Evolutionary conservation across 1,140 invertebrate species (phyloP).

Genomic region (Tetramorium alpestre): DNA sequence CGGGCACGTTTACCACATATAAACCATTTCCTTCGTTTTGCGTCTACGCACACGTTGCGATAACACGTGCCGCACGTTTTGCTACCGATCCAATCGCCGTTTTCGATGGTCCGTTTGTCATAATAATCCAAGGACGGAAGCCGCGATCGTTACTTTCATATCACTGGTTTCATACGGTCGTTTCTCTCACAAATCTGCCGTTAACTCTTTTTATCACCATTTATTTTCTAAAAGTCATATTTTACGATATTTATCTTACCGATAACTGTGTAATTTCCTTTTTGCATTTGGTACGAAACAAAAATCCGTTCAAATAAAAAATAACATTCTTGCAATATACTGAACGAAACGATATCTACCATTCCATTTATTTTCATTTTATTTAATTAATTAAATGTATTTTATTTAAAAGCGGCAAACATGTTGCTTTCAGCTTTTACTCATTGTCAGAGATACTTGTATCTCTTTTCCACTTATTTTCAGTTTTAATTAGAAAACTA

Average conservation of each 20-base stretch:
- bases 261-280: conserved; percentile 32
- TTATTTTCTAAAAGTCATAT: conserved; percentile 37
- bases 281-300: background rate
- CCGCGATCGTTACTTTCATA: conserved; percentile 41
- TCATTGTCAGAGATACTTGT: background rate
- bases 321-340: background rate
- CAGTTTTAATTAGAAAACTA: background rate
- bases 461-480: background rate
- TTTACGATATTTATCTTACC: conserved; percentile 33
- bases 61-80: conserved; percentile 47
- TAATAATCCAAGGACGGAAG: conserved; percentile 53
- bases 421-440: no score
- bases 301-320: background rate
- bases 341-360: background rate
- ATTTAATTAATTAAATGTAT: background rate
- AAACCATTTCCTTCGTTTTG: conserved; percentile 58
- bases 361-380: background rate
- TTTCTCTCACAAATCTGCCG: conserved; percentile 21
- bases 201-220: conserved; percentile 22
- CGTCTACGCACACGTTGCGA: conserved; percentile 41
- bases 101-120: conserved; percentile 60
- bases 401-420: background rate
- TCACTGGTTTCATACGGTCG: conserved; percentile 32
- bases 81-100: conserved; percentile 52
- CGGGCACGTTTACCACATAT: conserved; percentile 53